Conservation (phyloP, 1,140 invertebrate species). For the Cotesia vestalis region DNA sequence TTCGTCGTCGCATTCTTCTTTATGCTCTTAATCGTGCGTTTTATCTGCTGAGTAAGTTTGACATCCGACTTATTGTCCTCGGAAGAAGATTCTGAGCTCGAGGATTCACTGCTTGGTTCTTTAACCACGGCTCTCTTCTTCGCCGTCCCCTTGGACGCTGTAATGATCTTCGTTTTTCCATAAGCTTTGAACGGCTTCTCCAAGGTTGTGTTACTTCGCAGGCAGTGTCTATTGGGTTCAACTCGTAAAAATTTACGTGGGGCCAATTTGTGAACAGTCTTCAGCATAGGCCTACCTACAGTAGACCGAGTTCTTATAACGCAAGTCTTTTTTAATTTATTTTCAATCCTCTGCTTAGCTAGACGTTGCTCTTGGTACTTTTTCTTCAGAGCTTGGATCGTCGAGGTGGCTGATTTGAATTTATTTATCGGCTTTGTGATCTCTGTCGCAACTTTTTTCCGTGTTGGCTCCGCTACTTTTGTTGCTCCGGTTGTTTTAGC, state of each 20-base stretch:
- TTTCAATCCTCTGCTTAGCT: slow-evolving; percentile 65
- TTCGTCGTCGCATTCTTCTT: slow-evolving; percentile 54
- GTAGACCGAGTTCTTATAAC: slow-evolving; percentile 61
- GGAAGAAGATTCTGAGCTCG: slow-evolving; percentile 58
- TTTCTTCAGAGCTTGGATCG: slow-evolving; percentile 70
- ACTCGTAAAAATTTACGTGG: slow-evolving; percentile 51
- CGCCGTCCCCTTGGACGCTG: slow-evolving; percentile 39
- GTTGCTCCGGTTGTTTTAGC: slow-evolving; percentile 48
- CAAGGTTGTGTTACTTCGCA: slow-evolving; percentile 53
- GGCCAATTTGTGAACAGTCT: slow-evolving; percentile 44
- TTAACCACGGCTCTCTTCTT: slow-evolving; percentile 31
- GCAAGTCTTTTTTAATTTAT: slow-evolving; percentile 55
- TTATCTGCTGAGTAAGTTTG: slow-evolving; percentile 41
- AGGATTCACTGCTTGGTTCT: slow-evolving; percentile 47
- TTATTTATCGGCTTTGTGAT: slow-evolving; percentile 50
- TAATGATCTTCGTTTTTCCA: slow-evolving; percentile 48
- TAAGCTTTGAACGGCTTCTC: too few relatives aligned
- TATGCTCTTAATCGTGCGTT: slow-evolving; percentile 43
- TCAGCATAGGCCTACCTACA: slow-evolving; percentile 48
- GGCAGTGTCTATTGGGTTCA: slow-evolving; percentile 54
- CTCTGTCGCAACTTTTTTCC: slow-evolving; percentile 43
- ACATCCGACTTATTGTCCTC: slow-evolving; percentile 42
- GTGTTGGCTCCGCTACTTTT: slow-evolving; percentile 45
- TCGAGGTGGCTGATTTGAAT: slow-evolving; percentile 59
- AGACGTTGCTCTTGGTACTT: slow-evolving; percentile 75